Base-by-base conservation (phyloP, 2,888 invertebrate species). In the Drosophila cognata region DNA sequence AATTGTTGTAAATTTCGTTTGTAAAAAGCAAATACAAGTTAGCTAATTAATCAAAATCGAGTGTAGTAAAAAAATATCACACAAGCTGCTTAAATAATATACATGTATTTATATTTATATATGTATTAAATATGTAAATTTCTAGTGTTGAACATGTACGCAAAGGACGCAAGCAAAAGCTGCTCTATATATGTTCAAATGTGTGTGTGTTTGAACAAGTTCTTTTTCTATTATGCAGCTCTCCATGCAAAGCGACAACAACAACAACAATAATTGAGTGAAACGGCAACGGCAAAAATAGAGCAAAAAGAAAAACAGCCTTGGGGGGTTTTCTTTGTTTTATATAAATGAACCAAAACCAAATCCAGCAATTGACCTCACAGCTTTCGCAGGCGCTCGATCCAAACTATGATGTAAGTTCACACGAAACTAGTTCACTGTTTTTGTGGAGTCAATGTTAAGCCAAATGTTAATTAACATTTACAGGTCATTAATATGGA, bases 311-410 rank as follows among this genome's bases (percentile, higher is more conserved):
- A 46, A 46, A 46, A 25, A 8, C 41, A 33, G 51, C 61, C 65
- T 46, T 67, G 38, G 48, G 46, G 35, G 43, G n/a, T 57, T 58
- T n/a, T 43, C 36, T 56, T 74, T 61, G 71, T 66, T 46, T 46
- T 16, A 8, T 82, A 88, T 96, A 96, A 96, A 96, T 96, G 96
- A 96, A 95, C 95, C 95, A 95, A 95, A 95, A 89, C 81, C 90
- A 95, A 95, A 95, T 96, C 94, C 95, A 95, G 95, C 97, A 98
- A 95, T 96, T 98, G 95, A 98, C 98, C 95, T 96, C 97, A 95
- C 97, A 96, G 96, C 96, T 98, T 96, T 96, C 97, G 95, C 96
- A 97, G 96, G 97, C 98, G 94, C 96, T 98, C 95, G 98, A 98
- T 96, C 96, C 95, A 95, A 97, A 97, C 95, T 97, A 98, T 96